Evolutionary conservation across 1,140 invertebrate species (phyloP).

Genomic region (Tetragonula clypearis): DNA sequence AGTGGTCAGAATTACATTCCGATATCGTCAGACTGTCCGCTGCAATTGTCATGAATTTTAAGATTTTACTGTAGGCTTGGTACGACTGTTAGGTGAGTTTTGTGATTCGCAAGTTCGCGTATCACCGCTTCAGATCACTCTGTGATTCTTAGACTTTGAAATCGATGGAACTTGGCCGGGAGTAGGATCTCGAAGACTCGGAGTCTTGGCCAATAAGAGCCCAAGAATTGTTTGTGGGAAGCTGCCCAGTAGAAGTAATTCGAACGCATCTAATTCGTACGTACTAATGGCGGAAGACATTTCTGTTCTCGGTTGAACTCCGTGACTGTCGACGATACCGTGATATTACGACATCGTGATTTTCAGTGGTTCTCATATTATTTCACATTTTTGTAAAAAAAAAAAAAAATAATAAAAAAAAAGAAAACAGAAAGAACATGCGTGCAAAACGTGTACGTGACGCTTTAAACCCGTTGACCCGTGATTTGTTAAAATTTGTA

Average conservation of each 20-base stretch:
- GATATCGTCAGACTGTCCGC: too few relatives aligned
- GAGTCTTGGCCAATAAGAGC: neutral
- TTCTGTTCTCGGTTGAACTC: too few relatives aligned
- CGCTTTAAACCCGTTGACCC: neutral
- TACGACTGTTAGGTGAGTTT: neutral
- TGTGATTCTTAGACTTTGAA: neutral
- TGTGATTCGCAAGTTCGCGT: neutral
- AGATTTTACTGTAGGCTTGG: too few relatives aligned
- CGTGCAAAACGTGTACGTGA: neutral
- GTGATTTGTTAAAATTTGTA: neutral
- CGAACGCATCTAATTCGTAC: neutral
- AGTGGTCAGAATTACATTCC: too few relatives aligned
- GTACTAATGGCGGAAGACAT: too few relatives aligned
- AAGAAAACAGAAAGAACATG: too few relatives aligned
- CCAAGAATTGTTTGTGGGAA: neutral
- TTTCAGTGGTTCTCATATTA: too few relatives aligned
- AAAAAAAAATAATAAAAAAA: too few relatives aligned
- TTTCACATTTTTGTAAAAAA: too few relatives aligned
- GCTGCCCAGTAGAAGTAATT: neutral
- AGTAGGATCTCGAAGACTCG: neutral
- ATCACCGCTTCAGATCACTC: neutral
- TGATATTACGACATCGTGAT: too few relatives aligned
- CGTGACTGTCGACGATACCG: too few relatives aligned
- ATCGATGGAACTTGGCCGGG: neutral
- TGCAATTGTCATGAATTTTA: too few relatives aligned